Conservation (phyloP, 2,797 vertebrate genomes). For the Microtus agrestis region DNA sequence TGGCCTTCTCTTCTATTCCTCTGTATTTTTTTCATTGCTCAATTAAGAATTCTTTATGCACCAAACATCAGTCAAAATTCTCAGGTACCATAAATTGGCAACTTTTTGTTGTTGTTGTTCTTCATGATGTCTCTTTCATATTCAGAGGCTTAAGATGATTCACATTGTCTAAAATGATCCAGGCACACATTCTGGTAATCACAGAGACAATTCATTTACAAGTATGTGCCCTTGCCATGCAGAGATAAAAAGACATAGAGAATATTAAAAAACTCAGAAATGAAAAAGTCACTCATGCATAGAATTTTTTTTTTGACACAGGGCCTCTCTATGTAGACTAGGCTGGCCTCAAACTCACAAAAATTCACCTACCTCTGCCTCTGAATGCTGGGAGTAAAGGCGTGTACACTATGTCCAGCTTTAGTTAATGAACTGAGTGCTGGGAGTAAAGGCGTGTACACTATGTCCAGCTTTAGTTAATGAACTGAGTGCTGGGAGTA, state of each 20-base stretch:
- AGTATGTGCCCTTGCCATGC: neutral
- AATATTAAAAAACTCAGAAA: slow-evolving; percentile 36
- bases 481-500: neutral
- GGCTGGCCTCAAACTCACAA: neutral
- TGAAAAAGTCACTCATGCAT: slow-evolving; percentile 7
- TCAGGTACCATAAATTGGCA: neutral
- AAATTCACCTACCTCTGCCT: neutral
- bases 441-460: neutral
- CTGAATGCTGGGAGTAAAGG: neutral
- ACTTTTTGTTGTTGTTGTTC: neutral
- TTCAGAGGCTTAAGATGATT: slow-evolving; percentile 36
- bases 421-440: neutral
- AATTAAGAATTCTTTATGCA: slow-evolving; percentile 23
- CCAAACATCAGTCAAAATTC: neutral
- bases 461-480: neutral
- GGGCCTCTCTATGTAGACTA: neutral
- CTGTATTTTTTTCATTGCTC: neutral
- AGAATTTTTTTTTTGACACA: neutral
- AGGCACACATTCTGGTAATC: neutral
- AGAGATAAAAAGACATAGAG: neutral
- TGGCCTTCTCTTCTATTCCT: neutral
- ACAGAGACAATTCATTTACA: neutral
- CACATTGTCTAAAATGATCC: neutral
- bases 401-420: neutral
- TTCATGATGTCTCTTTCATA: neutral